Conservation (phyloP, 2,797 vertebrate species). For the Oreonectes daqikongensis region DNA sequence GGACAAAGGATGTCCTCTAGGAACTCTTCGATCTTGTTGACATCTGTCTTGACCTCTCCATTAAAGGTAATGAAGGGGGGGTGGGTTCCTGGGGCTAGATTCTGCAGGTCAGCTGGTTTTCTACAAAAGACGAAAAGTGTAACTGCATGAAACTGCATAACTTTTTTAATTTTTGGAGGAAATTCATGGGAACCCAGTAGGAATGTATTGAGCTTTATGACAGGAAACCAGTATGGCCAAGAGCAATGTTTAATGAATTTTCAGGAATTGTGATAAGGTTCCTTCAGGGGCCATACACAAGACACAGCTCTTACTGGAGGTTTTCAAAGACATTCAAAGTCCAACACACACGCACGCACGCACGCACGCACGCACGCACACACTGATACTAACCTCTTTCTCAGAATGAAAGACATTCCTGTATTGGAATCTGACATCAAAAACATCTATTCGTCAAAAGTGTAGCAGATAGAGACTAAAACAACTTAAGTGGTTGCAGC, state of each 20-base stretch:
- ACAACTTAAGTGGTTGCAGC: background rate
- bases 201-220: background rate
- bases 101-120: conserved; percentile 97
- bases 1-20: conserved; percentile 94
- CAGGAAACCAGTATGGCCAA: background rate
- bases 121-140: conserved; percentile 66
- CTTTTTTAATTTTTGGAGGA: too few species aligned
- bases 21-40: conserved; percentile 99
- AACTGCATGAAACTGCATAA: background rate
- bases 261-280: conserved; percentile 5
- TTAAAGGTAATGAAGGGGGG: conserved; percentile 98
- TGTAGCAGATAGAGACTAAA: background rate
- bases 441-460: background rate
- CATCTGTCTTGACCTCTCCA: conserved; percentile 95
- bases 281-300: background rate
- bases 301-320: background rate
- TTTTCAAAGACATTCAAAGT: background rate
- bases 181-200: background rate
- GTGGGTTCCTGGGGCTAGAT: conserved; percentile 96
- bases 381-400: background rate
- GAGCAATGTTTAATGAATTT: background rate
- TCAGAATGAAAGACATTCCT: background rate
- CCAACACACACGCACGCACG: too few species aligned
- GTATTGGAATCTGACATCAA: background rate
- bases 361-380: too few species aligned